phyloP scores from a whole-genome alignment of 2,113 vertebrate species.

The Tamias sibiricus region DNA sequence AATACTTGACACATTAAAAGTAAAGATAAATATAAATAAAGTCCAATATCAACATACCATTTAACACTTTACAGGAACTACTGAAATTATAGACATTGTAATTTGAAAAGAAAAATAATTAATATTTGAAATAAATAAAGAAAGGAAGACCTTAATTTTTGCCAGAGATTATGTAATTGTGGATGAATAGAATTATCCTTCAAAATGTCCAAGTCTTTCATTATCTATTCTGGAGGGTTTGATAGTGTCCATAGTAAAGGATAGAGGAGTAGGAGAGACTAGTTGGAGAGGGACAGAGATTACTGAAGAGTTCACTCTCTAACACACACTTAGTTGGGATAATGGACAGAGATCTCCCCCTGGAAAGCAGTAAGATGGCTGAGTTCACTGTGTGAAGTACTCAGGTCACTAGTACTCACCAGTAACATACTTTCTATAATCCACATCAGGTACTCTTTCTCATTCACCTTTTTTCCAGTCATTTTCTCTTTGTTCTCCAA shows the following conservation, averaged over 20 bases:
- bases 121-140: neutral
- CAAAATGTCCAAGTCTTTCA: neutral
- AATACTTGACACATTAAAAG: neutral
- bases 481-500: neutral
- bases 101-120: neutral
- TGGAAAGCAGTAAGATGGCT: neutral
- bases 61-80: neutral
- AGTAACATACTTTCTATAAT: neutral
- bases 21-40: neutral
- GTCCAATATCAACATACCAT: neutral
- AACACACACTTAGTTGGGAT: neutral
- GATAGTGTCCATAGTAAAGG: neutral
- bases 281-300: neutral
- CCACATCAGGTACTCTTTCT: neutral
- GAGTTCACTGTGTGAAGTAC: neutral
- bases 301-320: neutral
- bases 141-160: neutral
- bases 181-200: neutral
- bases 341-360: neutral
- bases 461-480: neutral
- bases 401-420: neutral
- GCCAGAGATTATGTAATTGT: neutral
- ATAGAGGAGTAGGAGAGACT: neutral
- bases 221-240: neutral
- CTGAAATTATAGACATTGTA: neutral